Percentiles rank a stretch among this genome's conserved stretches.
Evolutionary conservation across 2,113 vertebrate genomes (phyloP).

Genomic region (Amphilophus citrinellus): DNA sequence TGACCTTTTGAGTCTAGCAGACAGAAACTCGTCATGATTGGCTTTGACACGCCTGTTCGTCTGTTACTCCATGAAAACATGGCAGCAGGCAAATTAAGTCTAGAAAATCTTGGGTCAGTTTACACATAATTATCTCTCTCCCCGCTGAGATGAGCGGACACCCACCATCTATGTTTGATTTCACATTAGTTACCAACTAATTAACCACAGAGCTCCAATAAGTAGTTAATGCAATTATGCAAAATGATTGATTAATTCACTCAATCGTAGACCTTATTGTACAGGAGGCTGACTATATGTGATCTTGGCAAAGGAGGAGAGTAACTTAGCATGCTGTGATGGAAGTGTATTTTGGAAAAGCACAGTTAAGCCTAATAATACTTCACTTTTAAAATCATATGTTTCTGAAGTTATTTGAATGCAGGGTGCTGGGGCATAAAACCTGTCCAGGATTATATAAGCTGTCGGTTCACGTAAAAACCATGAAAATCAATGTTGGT

Average conservation of each 20-base stretch:
- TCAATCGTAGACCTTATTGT: constrained; percentile 4
- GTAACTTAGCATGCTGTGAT: fast-evolving
- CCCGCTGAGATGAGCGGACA: constrained; percentile 41
- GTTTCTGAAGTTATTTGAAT: constrained; percentile 18
- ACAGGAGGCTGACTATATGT: neutral
- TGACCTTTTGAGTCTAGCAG: neutral
- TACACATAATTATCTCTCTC: constrained; percentile 52
- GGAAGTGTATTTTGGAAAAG: neutral
- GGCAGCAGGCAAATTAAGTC: constrained; percentile 30
- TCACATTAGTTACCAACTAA: constrained; percentile 66
- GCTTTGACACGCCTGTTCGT: neutral
- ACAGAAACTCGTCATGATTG: neutral
- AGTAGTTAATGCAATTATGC: constrained; percentile 37
- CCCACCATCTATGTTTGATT: constrained; percentile 56
- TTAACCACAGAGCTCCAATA: constrained; percentile 49
- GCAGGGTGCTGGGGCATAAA: neutral
- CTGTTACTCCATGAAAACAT: constrained; percentile 4
- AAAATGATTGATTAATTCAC: constrained; percentile 37
- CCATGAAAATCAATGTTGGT: constrained; percentile 26
- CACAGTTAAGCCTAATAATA: neutral
- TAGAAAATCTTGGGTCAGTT: constrained; percentile 60
- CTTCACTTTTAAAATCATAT: neutral
- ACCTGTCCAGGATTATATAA: constrained; percentile 21
- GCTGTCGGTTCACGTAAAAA: neutral
- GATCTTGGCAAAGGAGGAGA: neutral